These are phyloP conservation scores for Crypturellus tataupa DNA, from an alignment of 2,797 vertebrate genomes.

Conservation along the genomic window DNA sequence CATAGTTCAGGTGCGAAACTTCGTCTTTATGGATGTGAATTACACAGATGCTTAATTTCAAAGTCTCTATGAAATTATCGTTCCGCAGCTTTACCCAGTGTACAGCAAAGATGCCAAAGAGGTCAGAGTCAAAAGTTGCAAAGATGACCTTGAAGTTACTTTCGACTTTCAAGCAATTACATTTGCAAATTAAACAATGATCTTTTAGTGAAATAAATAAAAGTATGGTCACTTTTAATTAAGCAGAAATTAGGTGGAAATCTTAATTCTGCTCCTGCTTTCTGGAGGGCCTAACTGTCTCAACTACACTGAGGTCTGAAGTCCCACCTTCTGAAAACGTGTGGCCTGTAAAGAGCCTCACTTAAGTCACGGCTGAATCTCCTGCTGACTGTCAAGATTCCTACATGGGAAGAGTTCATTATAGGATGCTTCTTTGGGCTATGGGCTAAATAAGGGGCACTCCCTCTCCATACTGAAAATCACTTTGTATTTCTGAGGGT, in stretches of 20 bases:
- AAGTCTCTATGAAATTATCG: background rate
- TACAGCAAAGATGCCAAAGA: background rate
- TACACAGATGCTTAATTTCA: rapidly evolving
- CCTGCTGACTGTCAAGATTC: background rate
- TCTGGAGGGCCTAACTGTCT: background rate
- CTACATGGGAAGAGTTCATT: background rate
- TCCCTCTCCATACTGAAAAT: background rate
- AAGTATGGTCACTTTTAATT: background rate
- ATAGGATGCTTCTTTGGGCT: background rate
- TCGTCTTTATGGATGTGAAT: background rate
- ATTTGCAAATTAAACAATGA: background rate
- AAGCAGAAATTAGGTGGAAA: too few species aligned
- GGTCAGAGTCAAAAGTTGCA: background rate
- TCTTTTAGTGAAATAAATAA: background rate
- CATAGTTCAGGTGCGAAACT: background rate
- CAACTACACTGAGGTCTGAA: background rate
- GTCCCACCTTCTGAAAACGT: background rate
- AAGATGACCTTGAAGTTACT: background rate
- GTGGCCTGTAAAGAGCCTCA: background rate
- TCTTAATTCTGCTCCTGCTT: background rate
- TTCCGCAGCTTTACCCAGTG: background rate
- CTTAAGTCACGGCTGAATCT: background rate
- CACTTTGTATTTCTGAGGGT: background rate
- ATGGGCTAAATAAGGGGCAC: background rate
- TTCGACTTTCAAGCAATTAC: background rate